A percentile compares a stretch with the other conserved stretches of the same genome.
These are phyloP conservation scores for Glaucomys volans DNA, from an alignment of 2,113 vertebrate genomes.

Conservation along the genomic window DNA sequence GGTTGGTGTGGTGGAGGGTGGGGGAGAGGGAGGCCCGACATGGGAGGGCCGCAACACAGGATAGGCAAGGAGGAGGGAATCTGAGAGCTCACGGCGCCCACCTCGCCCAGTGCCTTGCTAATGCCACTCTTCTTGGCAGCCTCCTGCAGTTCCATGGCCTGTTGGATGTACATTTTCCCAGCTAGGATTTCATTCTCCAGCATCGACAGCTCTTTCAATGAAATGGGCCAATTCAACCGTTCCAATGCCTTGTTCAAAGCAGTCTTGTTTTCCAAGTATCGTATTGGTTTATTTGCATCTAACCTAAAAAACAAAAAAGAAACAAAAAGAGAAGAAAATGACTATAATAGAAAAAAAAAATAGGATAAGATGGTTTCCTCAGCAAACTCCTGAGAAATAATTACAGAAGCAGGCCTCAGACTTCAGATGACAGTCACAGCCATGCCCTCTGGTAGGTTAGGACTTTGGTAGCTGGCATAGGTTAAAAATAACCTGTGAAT, in stretches of 20 bases:
- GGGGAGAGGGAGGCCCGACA: fast-evolving
- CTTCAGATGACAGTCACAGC: background rate
- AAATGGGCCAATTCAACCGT: constrained; percentile 88
- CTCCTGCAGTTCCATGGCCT: constrained; percentile 88
- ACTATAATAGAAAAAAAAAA: background rate
- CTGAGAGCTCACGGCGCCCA: background rate
- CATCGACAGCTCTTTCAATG: constrained; percentile 86
- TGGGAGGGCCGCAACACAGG: background rate
- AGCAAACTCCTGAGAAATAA: background rate
- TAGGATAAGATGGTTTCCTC: background rate
- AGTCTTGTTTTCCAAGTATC: constrained; percentile 87
- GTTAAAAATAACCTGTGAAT: background rate
- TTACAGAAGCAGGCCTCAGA: background rate
- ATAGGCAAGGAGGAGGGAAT: background rate
- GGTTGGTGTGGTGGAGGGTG: background rate
- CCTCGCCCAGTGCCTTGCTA: background rate
- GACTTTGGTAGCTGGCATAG: background rate
- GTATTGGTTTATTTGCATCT: constrained; percentile 84
- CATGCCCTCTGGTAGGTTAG: background rate
- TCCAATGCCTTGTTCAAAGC: constrained; percentile 86
- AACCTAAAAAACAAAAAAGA: constrained; percentile 82
- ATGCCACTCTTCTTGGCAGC: constrained; percentile 73
- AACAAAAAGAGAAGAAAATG: background rate
- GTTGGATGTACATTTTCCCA: constrained; percentile 86
- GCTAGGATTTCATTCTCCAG: constrained; percentile 89